Evolutionary conservation across 2,888 invertebrate species (phyloP).

Genomic region (Lasius platythorax): DNA sequence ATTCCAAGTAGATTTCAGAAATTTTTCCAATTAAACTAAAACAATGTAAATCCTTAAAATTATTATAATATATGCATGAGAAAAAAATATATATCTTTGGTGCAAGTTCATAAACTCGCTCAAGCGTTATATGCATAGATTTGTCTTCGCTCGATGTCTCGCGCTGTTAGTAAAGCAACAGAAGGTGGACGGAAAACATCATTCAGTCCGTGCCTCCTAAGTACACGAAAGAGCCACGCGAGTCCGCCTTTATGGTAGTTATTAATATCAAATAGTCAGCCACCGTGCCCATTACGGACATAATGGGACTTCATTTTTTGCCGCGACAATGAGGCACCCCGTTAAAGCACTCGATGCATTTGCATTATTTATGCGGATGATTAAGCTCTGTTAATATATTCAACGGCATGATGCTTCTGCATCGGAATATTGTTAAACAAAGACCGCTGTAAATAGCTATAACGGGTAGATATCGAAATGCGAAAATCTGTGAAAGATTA

Average conservation of each 20-base stretch:
- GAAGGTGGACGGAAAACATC: slow-evolving; percentile 78
- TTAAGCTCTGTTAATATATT: slow-evolving; percentile 73
- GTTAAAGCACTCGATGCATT: slow-evolving; percentile 71
- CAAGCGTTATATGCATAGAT: slow-evolving; percentile 53
- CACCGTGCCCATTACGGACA: slow-evolving; percentile 74
- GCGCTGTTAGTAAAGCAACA: slow-evolving; percentile 74
- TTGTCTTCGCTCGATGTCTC: slow-evolving; percentile 67
- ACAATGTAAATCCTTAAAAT: not conserved
- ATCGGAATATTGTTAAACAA: slow-evolving; percentile 44
- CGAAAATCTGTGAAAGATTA: slow-evolving; percentile 12
- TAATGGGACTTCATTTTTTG: slow-evolving; percentile 77
- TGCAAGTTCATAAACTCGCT: slow-evolving; percentile 44
- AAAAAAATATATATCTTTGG: slow-evolving; percentile 29
- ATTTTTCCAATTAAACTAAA: not conserved
- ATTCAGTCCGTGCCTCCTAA: slow-evolving; percentile 72
- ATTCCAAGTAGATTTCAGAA: not conserved
- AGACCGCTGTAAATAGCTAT: slow-evolving; percentile 30
- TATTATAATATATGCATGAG: not conserved
- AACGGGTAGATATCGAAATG: not conserved
- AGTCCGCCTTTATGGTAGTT: slow-evolving; percentile 75
- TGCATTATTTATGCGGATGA: slow-evolving; percentile 71
- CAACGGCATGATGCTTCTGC: slow-evolving; percentile 45
- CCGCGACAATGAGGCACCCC: slow-evolving; percentile 75
- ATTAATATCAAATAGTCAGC: slow-evolving; percentile 78
- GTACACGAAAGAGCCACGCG: slow-evolving; percentile 70